Evolutionary conservation across 2,888 invertebrate species (phyloP).

Genomic region (Rhamnusium bicolor): DNA sequence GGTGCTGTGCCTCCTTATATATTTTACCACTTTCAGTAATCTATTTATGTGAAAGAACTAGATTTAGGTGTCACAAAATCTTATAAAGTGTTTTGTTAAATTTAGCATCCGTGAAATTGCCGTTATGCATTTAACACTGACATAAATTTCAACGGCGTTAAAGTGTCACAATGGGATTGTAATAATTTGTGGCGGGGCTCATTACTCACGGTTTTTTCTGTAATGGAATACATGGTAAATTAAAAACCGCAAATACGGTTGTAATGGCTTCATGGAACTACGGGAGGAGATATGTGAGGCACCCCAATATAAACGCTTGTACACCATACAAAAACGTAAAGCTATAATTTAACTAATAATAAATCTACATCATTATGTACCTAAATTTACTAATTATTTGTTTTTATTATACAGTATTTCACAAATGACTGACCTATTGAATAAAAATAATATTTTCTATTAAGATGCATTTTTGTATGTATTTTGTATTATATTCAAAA

Average conservation of each 20-base stretch:
- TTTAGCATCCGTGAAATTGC: constrained; percentile 15
- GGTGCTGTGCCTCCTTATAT: background rate
- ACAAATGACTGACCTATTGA: no score
- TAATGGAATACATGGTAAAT: constrained; percentile 1
- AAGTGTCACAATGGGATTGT: constrained; percentile 5
- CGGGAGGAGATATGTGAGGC: background rate
- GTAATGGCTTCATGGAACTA: background rate
- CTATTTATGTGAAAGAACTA: constrained; percentile 24
- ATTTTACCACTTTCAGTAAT: background rate
- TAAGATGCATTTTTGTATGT: no score
- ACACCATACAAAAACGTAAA: no score
- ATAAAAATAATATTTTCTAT: no score
- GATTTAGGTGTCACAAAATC: constrained; percentile 2
- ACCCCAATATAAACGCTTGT: no score
- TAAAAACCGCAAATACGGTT: constrained; percentile 4
- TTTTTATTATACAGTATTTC: no score
- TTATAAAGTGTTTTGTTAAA: constrained; percentile 23
- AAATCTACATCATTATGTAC: no score
- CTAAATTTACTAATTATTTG: no score
- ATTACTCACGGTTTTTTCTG: constrained; percentile 6
- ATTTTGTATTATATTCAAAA: no score
- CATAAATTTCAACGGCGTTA: constrained; percentile 21
- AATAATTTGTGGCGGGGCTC: constrained; percentile 15
- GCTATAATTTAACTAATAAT: no score
- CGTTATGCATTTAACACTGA: background rate